Base-by-base conservation (phyloP, 2,888 invertebrate species). In the Rhagonycha lutea region DNA sequence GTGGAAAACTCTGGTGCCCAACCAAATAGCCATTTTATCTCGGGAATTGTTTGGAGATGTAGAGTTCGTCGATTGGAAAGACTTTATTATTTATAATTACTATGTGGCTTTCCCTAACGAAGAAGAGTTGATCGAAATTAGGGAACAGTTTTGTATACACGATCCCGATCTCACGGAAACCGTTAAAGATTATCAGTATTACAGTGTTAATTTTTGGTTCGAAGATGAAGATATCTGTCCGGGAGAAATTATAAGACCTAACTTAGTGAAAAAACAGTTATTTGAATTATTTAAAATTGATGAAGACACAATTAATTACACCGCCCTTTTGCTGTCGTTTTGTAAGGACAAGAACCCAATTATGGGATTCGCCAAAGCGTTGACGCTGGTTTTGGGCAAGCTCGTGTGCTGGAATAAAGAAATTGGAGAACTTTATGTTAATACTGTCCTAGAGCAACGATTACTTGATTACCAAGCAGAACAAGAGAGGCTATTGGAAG, bases 61-160 rank as follows among this genome's bases (percentile, higher is more conserved):
- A 0, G 89, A 89, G 10, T 90, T 90, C 78, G 82, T 92, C 10
- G 91, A 92, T 81, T 93, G 93, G 93, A 90, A 90, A 81, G 92
- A 93, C 84, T 93, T 93, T 81, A 86, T 93, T 11, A 87, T 93
- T 79, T 90, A 90, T 82, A 91, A 91, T 82, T 83, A 92, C 32
- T 89, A 90, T 80, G 83, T 92, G 10, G 86, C 87, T 63, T 90
- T 88, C 83, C 93, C 93, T 0, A 89, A 86, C 0, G 85, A 89
- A 32, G 87, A 88, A 2, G 90, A 93, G 79, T 83, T 93, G 73
- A 83, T 93, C 62, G 83, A 87, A 14, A 79, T 89, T 10, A 89
- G 91, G 26, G 86, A 87, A 70, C 84, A 83, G 7, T 91, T 91
- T 76, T 85, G 89, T 32, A 87, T 87, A 28, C 84, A 86, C 65